These are phyloP conservation scores for Caenorhabditis plicata DNA, from an alignment of 2,888 invertebrate species.

Conservation along the genomic window DNA sequence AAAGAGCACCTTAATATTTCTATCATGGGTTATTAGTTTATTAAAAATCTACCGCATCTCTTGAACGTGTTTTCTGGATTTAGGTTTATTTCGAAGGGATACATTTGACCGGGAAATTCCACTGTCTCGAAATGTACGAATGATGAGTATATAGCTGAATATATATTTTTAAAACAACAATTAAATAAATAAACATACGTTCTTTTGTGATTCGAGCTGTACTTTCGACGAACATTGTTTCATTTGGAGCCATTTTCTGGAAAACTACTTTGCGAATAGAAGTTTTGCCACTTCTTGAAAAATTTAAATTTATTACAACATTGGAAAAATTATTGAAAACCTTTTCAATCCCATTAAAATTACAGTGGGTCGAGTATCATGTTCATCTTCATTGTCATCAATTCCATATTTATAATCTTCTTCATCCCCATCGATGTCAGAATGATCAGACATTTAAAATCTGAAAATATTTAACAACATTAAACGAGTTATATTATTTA, in stretches of 20 bases:
- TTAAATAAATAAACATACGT: conserved; percentile 66
- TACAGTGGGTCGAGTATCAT: conserved; percentile 55
- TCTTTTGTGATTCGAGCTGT: conserved; percentile 98
- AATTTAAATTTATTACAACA: background rate
- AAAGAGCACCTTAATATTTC: conserved; percentile 84
- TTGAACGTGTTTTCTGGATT: conserved; percentile 23
- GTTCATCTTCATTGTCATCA: conserved; percentile 38
- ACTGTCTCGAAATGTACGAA: conserved; percentile 99
- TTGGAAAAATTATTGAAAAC: conserved; percentile 15
- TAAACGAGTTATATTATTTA: too few relatives aligned
- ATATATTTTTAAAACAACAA: background rate
- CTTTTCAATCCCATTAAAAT: conserved; percentile 64
- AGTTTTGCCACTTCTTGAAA: conserved; percentile 86
- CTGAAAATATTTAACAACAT: background rate
- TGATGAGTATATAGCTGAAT: conserved; percentile 84
- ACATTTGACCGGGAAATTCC: conserved; percentile 97
- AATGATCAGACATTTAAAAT: conserved; percentile 4
- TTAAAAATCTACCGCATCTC: conserved; percentile 71
- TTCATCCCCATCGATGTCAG: conserved; percentile 40
- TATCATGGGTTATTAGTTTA: conserved; percentile 90
- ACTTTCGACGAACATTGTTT: conserved; percentile 94
- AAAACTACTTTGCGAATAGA: conserved; percentile 99
- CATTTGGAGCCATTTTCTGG: conserved; percentile 99
- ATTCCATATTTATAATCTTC: conserved; percentile 52
- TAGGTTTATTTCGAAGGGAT: conserved; percentile 24